These are phyloP conservation scores for Thecocarcelia acutangulata DNA, from an alignment of 2,888 invertebrate species.

Conservation along the genomic window DNA sequence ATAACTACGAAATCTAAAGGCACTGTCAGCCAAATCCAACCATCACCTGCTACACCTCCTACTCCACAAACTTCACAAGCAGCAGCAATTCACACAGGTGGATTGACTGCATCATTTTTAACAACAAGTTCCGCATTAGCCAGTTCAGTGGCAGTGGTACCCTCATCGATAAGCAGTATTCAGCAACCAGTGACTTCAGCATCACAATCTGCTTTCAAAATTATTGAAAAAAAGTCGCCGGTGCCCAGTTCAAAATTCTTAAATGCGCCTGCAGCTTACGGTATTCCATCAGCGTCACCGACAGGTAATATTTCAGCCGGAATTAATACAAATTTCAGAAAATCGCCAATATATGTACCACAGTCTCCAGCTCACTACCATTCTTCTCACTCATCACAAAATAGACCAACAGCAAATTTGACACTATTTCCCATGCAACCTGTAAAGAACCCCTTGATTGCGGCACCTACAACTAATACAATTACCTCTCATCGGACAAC, in stretches of 20 bases:
- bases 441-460: slow-evolving; percentile 68
- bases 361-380: slow-evolving; percentile 78
- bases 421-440: slow-evolving; percentile 72
- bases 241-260: slow-evolving; percentile 78
- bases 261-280: slow-evolving; percentile 78
- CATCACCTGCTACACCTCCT: slow-evolving; percentile 23
- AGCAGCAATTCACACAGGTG: slow-evolving; percentile 6
- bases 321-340: slow-evolving; percentile 71
- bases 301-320: slow-evolving; percentile 67
- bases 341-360: slow-evolving; percentile 76
- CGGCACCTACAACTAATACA: slow-evolving; percentile 62
- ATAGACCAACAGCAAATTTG: slow-evolving; percentile 71
- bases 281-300: slow-evolving; percentile 72
- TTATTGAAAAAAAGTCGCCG: slow-evolving; percentile 78
- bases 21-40: slow-evolving; percentile 26
- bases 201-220: slow-evolving; percentile 71
- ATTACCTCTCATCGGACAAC: slow-evolving; percentile 61
- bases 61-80: slow-evolving; percentile 28
- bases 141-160: slow-evolving; percentile 35
- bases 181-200: slow-evolving; percentile 51
- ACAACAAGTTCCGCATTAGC: slow-evolving; percentile 28
- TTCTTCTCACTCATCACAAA: slow-evolving; percentile 74
- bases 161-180: slow-evolving; percentile 59
- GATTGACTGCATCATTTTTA: background rate
- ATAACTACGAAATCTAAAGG: slow-evolving; percentile 73